These are phyloP conservation scores for Acipenser ruthenus DNA, from an alignment of 2,797 vertebrate species.

Conservation along the genomic window DNA sequence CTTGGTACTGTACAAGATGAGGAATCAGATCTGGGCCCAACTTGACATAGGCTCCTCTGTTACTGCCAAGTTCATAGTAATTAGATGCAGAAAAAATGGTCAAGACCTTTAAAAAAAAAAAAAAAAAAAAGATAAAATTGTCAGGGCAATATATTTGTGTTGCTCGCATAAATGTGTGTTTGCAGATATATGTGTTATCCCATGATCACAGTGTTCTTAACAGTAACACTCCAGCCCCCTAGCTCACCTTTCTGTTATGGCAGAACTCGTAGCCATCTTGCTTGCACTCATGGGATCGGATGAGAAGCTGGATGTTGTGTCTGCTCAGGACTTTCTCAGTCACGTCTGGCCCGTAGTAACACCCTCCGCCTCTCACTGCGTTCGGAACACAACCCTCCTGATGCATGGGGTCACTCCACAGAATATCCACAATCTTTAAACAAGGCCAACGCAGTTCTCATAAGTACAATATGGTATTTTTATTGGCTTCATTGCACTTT, in stretches of 20 bases:
- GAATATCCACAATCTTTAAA: conserved; percentile 71
- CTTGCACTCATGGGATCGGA: conserved; percentile 92
- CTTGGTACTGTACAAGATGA: conserved; percentile 82
- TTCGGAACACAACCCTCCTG: conserved; percentile 81
- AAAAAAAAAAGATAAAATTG: conserved; percentile 37
- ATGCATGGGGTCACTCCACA: conserved; percentile 86
- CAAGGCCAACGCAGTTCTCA: not conserved
- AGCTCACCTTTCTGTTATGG: conserved; percentile 69
- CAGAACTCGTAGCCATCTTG: conserved; percentile 89
- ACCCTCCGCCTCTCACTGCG: conserved; percentile 75
- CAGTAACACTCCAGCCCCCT: no score
- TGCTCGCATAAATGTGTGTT: not conserved
- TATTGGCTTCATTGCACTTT: no score
- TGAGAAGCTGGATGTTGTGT: conserved; percentile 74
- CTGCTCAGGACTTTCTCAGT: conserved; percentile 66
- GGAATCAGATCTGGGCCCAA: conserved; percentile 76
- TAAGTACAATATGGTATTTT: no score
- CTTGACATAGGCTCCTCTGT: conserved; percentile 86
- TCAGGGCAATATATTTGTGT: conserved; percentile 18
- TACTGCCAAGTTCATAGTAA: conserved; percentile 89
- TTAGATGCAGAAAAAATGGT: conserved; percentile 80
- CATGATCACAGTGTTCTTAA: not conserved
- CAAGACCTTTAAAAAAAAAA: conserved; percentile 47
- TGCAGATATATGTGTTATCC: no score
- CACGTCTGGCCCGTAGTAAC: conserved; percentile 88